Evolutionary conservation across 2,888 invertebrate species (phyloP), one percentile per base, ranked within the genome.

Genomic region (Cremastobaeus sp.): DNA sequence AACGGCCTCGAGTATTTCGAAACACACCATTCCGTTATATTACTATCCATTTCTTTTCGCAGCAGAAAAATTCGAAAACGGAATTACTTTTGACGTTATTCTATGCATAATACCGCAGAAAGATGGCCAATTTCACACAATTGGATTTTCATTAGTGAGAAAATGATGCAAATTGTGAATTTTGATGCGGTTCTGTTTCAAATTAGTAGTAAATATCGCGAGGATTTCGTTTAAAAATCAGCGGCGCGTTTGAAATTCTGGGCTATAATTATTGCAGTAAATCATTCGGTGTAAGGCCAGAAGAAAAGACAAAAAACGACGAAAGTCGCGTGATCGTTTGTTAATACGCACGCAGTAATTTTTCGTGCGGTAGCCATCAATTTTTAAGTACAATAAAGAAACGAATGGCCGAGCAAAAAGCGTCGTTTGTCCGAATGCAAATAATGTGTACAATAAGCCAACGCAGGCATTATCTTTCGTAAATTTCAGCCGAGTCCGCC

Each of bases 1-100:
- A 71, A 81, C 73, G 76, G 77, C 74, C 73, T 32, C 78, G 78
- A 81, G 82, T 78, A 77, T 84, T 82, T 82, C 81, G 81, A 60
- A 59, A 57, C 64, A 47, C 60, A 60, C 64, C 43, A 59, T 48
- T 68, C 55, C 45, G 28, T 54, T 62, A 41, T 57, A 64, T 74
- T 64, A 64, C 65, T 64, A 64, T 69, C 65, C 43, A 48, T 74
- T 64, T 64, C 69, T 62, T 64, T 74, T 64, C 47, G 62, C 68
- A 62, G 47, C 54, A 32, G 45, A 21, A 3, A 41, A 69, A 57
- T 52, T 60, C 37, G 20, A 37, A 54, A 59, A 32, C 32, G 14
- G 47, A 69, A 60, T 47, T 37, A 47, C 39, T 32, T 17, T 60
- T 12, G 41, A 39, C 14, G 55, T 43, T 47, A n/a, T 62, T 57